These are phyloP conservation scores for Rhysida immarginata DNA, from an alignment of 1,140 invertebrate genomes.

Conservation along the genomic window DNA sequence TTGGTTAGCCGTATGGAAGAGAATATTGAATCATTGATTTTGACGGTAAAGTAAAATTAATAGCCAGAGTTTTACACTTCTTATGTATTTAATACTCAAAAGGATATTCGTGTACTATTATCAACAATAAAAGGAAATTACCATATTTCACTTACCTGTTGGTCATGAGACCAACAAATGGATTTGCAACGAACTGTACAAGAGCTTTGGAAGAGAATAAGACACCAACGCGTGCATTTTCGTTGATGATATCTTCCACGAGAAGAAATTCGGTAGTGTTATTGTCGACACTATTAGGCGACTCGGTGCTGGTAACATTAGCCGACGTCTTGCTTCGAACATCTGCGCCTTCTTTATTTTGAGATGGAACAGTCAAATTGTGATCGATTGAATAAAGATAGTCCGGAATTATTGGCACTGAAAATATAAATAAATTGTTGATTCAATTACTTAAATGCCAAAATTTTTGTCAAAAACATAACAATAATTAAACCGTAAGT, in stretches of 20 bases:
- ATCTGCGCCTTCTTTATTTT: too few species aligned
- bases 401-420: conserved; percentile 75
- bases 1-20: too few species aligned
- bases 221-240: conserved; percentile 61
- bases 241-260: conserved; percentile 27
- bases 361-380: neutral
- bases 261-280: neutral
- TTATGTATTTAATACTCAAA: too few species aligned
- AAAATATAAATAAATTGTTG: conserved; percentile 23
- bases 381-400: conserved; percentile 43
- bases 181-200: conserved; percentile 69
- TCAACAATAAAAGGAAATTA: too few species aligned
- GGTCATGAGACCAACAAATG: conserved; percentile 56
- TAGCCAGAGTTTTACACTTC: too few species aligned
- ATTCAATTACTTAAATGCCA: too few species aligned
- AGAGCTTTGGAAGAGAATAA: conserved; percentile 73
- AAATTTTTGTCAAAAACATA: too few species aligned
- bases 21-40: too few species aligned
- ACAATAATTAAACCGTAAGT: too few species aligned
- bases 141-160: conserved; percentile 31
- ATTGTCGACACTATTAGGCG: neutral
- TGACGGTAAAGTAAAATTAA: too few species aligned
- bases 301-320: neutral
- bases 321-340: neutral
- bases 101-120: too few species aligned